These are phyloP conservation scores for Chelonus formosanus DNA, from an alignment of 2,888 invertebrate genomes.

Conservation along the genomic window DNA sequence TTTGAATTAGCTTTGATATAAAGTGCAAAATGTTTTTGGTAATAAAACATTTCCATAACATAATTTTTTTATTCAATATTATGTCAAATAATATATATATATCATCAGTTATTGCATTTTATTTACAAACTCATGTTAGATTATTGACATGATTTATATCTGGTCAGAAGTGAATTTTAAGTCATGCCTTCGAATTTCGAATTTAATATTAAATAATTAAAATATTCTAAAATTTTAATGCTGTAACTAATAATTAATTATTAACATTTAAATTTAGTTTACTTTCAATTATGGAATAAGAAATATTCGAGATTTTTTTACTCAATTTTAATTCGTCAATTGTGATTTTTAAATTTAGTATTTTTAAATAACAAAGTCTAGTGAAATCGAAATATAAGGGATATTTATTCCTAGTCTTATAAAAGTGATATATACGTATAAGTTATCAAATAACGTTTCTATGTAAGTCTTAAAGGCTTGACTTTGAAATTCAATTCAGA, in stretches of 20 bases:
- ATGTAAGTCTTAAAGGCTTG: constrained; percentile 46
- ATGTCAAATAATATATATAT: constrained; percentile 8
- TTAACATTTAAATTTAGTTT: not conserved
- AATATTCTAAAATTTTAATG: not conserved
- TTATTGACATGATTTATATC: constrained; percentile 30
- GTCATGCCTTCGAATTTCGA: constrained; percentile 49
- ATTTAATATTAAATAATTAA: not conserved
- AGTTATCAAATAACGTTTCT: too few relatives aligned
- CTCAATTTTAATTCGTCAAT: too few relatives aligned
- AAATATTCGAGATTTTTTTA: too few relatives aligned
- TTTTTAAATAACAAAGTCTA: too few relatives aligned
- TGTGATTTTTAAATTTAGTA: too few relatives aligned
- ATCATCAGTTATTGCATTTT: constrained; percentile 44
- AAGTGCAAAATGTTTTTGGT: constrained; percentile 25
- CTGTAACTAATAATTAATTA: not conserved
- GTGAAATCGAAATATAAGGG: too few relatives aligned
- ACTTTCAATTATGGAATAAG: not conserved
- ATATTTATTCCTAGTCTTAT: too few relatives aligned
- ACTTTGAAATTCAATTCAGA: constrained; percentile 49
- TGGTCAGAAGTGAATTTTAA: constrained; percentile 37
- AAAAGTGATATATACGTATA: too few relatives aligned
- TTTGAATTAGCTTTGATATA: constrained; percentile 21
- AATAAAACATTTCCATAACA: constrained; percentile 28
- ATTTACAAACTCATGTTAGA: constrained; percentile 42
- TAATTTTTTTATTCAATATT: not conserved